Conservation (phyloP, 2,888 invertebrate genomes). For the Drosophila picticornis region DNA sequence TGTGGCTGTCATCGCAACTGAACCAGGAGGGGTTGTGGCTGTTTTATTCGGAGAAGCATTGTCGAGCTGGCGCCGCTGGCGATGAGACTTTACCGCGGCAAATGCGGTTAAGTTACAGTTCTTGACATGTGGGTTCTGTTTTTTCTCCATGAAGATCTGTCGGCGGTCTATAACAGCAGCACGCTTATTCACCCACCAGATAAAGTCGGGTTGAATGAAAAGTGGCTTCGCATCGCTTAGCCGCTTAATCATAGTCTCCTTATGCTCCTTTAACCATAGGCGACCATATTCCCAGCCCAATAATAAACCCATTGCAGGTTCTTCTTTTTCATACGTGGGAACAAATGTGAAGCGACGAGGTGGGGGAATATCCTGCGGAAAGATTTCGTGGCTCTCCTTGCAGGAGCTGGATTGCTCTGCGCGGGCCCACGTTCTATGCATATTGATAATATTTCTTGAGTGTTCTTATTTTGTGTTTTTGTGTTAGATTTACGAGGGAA, state of each 20-base stretch:
- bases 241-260: constrained; percentile 16
- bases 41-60: not conserved
- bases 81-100: constrained; percentile 20
- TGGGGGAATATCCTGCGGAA: constrained; percentile 29
- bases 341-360: constrained; percentile 11
- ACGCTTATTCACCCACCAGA: constrained; percentile 54
- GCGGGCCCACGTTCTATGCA: constrained; percentile 43
- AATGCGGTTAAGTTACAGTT: constrained; percentile 51
- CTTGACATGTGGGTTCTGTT: constrained; percentile 38
- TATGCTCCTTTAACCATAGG: constrained; percentile 46
- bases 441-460: not conserved
- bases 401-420: constrained; percentile 22
- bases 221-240: constrained; percentile 14
- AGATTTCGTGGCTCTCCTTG: constrained; percentile 46
- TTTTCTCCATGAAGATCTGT: constrained; percentile 35
- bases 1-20: not conserved
- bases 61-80: constrained; percentile 1
- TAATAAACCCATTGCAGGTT: constrained; percentile 39
- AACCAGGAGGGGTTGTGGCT: not conserved
- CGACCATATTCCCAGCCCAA: constrained; percentile 59
- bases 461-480: not conserved
- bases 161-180: constrained; percentile 38
- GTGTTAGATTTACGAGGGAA: constrained; percentile 15
- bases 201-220: constrained; percentile 48
- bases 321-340: constrained; percentile 34